These are phyloP conservation scores for Pipra filicauda DNA, from an alignment of 2,113 vertebrate species.

Conservation along the genomic window DNA sequence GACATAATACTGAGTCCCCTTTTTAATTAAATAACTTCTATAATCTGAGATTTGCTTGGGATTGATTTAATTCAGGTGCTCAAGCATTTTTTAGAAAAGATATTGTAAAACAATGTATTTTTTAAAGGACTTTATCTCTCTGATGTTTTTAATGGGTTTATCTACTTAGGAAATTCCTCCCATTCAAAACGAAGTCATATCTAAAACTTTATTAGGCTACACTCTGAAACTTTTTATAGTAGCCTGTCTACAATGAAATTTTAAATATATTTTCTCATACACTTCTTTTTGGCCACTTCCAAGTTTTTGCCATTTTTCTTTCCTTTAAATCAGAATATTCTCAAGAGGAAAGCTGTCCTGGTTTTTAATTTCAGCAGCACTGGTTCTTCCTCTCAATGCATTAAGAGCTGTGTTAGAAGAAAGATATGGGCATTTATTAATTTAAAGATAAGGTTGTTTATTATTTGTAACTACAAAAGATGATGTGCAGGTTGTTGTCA, in stretches of 20 bases:
- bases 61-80: background rate
- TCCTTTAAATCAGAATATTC: background rate
- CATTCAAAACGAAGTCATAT: background rate
- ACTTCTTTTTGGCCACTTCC: background rate
- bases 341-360: background rate
- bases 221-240: background rate
- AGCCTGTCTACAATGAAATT: background rate
- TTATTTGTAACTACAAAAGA: background rate
- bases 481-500: background rate
- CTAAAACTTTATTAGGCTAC: background rate
- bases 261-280: background rate
- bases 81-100: background rate
- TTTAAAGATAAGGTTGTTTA: background rate
- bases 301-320: background rate
- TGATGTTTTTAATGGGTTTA: background rate
- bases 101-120: background rate
- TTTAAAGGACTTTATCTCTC: background rate
- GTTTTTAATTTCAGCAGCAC: background rate
- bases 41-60: background rate
- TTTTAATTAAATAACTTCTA: background rate
- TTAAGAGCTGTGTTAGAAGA: background rate
- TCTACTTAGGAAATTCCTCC: background rate
- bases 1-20: background rate
- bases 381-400: background rate
- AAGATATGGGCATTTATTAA: background rate